Evolutionary conservation across 1,140 invertebrate species (phyloP).

Genomic region (Acromyrmex heyeri): DNA sequence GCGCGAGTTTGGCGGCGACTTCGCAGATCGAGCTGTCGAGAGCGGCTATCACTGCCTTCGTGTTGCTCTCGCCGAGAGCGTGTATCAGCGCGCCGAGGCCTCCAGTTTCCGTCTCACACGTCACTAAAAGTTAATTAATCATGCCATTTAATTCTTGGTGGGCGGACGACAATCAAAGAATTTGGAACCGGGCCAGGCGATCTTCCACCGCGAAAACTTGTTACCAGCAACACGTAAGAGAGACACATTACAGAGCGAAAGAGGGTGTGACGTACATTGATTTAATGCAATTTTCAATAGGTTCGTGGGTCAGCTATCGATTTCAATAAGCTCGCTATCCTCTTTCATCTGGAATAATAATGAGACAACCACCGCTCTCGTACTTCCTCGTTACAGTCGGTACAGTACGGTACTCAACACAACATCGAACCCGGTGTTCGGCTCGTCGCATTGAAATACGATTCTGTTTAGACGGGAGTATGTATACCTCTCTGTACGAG

Average conservation of each 20-base stretch:
- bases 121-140: constrained; percentile 79
- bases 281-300: constrained; percentile 48
- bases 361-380: background rate
- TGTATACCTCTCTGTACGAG: background rate
- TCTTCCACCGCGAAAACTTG: background rate
- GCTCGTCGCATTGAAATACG: background rate
- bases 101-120: constrained; percentile 84
- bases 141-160: background rate
- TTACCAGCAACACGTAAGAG: background rate
- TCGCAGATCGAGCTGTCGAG: constrained; percentile 85
- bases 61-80: constrained; percentile 81
- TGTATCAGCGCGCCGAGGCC: constrained; percentile 85
- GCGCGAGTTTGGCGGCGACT: constrained; percentile 84
- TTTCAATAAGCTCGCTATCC: constrained; percentile 34
- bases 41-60: constrained; percentile 85
- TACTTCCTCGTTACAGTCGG: background rate
- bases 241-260: background rate
- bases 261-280: constrained; percentile 12
- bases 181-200: background rate
- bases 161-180: background rate
- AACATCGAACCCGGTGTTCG: background rate
- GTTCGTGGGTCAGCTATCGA: constrained; percentile 21
- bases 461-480: background rate
- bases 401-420: background rate
- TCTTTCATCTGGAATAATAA: background rate